phyloP scores from a whole-genome alignment of 2,888 invertebrate genomes.

The Drosophila pseudotalamancana region DNA sequence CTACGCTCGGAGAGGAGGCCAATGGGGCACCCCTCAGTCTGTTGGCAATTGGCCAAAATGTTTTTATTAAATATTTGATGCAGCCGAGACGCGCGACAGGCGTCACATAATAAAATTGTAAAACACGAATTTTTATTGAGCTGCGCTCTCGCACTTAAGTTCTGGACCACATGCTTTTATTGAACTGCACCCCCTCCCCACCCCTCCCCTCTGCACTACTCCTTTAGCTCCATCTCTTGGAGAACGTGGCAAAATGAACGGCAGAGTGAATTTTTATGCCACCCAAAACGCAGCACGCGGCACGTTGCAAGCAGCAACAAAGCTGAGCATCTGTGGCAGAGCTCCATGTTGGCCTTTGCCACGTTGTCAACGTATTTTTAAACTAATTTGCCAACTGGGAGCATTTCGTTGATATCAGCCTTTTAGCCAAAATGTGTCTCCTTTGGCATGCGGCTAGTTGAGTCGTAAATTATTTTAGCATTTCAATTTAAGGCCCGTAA shows the following conservation, averaged over 20 bases:
- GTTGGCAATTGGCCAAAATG: constrained; percentile 30
- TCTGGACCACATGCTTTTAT: neutral
- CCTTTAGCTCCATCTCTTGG: too few species aligned
- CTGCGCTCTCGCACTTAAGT: constrained; percentile 18
- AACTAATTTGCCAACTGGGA: constrained; percentile 80
- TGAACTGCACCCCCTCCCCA: neutral
- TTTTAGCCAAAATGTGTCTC: constrained; percentile 25
- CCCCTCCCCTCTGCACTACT: neutral
- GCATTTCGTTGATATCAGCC: constrained; percentile 58
- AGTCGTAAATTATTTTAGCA: constrained; percentile 76
- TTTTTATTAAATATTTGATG: constrained; percentile 68
- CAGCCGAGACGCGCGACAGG: constrained; percentile 44
- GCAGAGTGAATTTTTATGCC: constrained; percentile 76
- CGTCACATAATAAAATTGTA: constrained; percentile 82
- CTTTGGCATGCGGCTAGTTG: constrained; percentile 38
- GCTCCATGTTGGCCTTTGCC: constrained; percentile 21
- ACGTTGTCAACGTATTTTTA: constrained; percentile 65
- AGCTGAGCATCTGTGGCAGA: constrained; percentile 11
- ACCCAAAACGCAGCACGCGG: constrained; percentile 60
- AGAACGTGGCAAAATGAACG: constrained; percentile 23
- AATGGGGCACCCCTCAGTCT: neutral
- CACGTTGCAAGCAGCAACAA: constrained; percentile 27
- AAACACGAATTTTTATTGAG: constrained; percentile 79
- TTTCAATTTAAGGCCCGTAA: constrained; percentile 63
- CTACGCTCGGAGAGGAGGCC: neutral